Conservation (phyloP, 2,888 invertebrate species). For the Dione vanillae region DNA sequence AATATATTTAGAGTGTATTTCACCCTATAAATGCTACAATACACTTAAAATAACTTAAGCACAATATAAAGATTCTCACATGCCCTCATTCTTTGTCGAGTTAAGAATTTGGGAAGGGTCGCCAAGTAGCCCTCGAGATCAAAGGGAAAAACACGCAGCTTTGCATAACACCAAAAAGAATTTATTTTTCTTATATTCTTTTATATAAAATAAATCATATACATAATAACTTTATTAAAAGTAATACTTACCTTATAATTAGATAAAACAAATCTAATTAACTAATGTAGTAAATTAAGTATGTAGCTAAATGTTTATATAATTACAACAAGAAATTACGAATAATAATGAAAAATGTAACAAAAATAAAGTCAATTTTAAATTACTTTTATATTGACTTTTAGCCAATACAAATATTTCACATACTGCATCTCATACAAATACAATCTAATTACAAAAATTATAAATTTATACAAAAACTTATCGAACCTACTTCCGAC, state of each 20-base stretch:
- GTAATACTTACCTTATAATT: no score
- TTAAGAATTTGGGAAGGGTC: slow-evolving; percentile 34
- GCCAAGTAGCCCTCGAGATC: slow-evolving; percentile 34
- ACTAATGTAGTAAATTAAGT: no score
- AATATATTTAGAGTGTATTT: neutral
- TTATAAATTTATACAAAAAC: neutral
- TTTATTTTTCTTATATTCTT: neutral
- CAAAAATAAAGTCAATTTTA: no score
- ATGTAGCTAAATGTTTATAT: no score
- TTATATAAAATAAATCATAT: no score
- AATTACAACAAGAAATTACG: no score
- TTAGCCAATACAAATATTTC: no score
- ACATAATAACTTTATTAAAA: neutral
- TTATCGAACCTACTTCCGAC: neutral
- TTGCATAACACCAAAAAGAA: slow-evolving; percentile 28
- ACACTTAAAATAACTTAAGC: slow-evolving; percentile 17
- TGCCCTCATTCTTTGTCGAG: slow-evolving; percentile 26
- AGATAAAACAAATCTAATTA: no score
- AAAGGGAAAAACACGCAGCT: slow-evolving; percentile 31
- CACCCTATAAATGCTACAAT: slow-evolving; percentile 9
- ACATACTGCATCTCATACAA: no score
- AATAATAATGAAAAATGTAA: no score
- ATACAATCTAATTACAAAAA: neutral
- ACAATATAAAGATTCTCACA: slow-evolving; percentile 20
- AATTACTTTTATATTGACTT: no score